A percentile compares a stretch with the other conserved stretches of the same genome.
Conservation (phyloP, 2,888 invertebrate species). For the Thysanoteuthis rhombus region DNA sequence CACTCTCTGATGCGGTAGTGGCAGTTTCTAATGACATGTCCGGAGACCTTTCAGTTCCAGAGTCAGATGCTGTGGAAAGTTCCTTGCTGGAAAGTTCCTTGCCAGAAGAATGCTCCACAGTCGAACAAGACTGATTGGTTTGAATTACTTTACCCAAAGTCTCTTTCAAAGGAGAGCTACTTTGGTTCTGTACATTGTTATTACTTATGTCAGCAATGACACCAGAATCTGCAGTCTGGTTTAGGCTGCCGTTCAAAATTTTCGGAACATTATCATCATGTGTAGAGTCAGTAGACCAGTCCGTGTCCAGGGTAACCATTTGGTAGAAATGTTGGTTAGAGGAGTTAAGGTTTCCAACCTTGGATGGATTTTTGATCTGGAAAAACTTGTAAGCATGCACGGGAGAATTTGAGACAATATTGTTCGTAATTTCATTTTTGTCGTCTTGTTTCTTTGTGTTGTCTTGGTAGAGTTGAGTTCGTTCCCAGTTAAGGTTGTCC, state of each 20-base stretch:
- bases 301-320: conserved; percentile 35
- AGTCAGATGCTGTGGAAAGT: not conserved
- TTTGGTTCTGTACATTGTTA: conserved; percentile 13
- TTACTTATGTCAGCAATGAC: conserved; percentile 24
- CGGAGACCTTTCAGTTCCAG: conserved; percentile 17
- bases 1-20: conserved; percentile 22
- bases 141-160: not conserved
- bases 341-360: conserved; percentile 28
- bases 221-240: conserved; percentile 17
- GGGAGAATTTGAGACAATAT: conserved; percentile 15
- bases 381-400: conserved; percentile 16
- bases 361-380: conserved; percentile 20
- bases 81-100: conserved; percentile 21
- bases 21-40: conserved; percentile 18
- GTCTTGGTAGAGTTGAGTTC: not conserved
- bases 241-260: not conserved
- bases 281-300: conserved; percentile 33
- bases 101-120: conserved; percentile 17
- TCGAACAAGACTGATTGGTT: not conserved
- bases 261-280: conserved; percentile 21
- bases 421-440: not conserved
- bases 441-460: not conserved
- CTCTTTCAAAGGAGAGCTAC: not conserved
- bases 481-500: not conserved
- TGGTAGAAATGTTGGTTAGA: conserved; percentile 35